These are phyloP conservation scores for Epinotia nisella DNA, from an alignment of 2,888 invertebrate genomes.

Conservation along the genomic window DNA sequence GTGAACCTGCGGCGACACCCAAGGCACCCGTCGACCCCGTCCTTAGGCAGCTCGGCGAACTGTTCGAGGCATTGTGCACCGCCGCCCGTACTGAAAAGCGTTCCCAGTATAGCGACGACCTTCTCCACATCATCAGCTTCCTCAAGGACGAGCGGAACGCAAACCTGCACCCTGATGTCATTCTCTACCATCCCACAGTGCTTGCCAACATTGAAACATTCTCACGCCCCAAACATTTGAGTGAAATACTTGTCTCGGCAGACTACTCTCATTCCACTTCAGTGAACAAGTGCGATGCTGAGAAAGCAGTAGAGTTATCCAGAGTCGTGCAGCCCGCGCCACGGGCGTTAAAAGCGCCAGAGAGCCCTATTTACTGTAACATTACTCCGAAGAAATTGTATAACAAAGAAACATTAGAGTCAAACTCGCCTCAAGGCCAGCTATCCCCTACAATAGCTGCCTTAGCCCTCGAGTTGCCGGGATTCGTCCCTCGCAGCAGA, in stretches of 20 bases:
- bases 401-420: conserved; percentile 52
- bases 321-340: conserved; percentile 67
- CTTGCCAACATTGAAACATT: conserved; percentile 71
- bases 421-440: conserved; percentile 54
- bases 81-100: conserved; percentile 51
- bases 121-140: conserved; percentile 69
- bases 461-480: conserved; percentile 77
- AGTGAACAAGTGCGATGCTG: conserved; percentile 76
- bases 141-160: conserved; percentile 66
- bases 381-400: conserved; percentile 60
- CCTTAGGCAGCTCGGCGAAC: conserved; percentile 68
- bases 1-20: conserved; percentile 58
- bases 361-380: conserved; percentile 75
- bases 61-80: conserved; percentile 63
- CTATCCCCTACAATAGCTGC: conserved; percentile 79
- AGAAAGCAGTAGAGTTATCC: conserved; percentile 72
- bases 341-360: conserved; percentile 59
- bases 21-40: conserved; percentile 46
- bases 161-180: conserved; percentile 69
- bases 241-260: conserved; percentile 63
- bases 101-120: conserved; percentile 72
- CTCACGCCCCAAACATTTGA: conserved; percentile 55
- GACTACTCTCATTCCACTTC: conserved; percentile 55
- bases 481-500: conserved; percentile 75
- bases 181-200: conserved; percentile 79